Conservation (phyloP, 2,113 vertebrate genomes). For the Micronycteris hirsuta region DNA sequence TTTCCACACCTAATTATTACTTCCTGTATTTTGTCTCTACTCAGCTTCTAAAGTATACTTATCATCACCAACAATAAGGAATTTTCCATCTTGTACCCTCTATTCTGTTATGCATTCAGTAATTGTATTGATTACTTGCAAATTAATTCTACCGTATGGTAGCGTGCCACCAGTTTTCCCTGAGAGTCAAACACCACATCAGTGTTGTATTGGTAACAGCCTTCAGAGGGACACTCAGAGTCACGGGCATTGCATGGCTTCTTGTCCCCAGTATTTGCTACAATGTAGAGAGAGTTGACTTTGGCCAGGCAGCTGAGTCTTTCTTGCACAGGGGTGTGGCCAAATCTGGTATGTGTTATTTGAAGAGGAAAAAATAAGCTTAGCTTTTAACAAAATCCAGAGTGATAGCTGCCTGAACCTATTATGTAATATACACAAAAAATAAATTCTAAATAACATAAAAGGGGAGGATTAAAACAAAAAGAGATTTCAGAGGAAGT, state of each 20-base stretch:
- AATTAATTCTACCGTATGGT: constrained; percentile 65
- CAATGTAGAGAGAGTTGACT: constrained; percentile 81
- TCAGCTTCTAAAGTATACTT: not conserved
- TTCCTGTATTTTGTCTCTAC: not conserved
- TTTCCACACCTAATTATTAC: not conserved
- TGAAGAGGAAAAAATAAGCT: not conserved
- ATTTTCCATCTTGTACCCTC: not conserved
- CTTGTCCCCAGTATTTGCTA: constrained; percentile 83
- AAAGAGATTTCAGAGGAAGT: not conserved
- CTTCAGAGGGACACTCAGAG: constrained; percentile 49
- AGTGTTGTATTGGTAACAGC: constrained; percentile 71
- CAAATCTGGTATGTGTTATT: constrained; percentile 56
- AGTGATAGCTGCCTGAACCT: not conserved
- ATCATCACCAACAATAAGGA: not conserved
- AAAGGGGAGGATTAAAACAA: not conserved
- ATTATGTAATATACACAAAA: not conserved
- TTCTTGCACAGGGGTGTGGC: constrained; percentile 41
- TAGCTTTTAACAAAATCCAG: not conserved
- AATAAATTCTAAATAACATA: not conserved
- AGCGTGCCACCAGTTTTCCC: constrained; percentile 69
- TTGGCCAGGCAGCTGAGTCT: constrained; percentile 85
- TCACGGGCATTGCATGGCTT: constrained; percentile 53
- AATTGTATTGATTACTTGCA: not conserved
- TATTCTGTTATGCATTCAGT: not conserved
- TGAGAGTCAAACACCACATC: constrained; percentile 71